Evolutionary conservation across 2,113 vertebrate genomes (phyloP), one percentile per base, ranked within the genome.

Genomic region (Accipiter virgatus): DNA sequence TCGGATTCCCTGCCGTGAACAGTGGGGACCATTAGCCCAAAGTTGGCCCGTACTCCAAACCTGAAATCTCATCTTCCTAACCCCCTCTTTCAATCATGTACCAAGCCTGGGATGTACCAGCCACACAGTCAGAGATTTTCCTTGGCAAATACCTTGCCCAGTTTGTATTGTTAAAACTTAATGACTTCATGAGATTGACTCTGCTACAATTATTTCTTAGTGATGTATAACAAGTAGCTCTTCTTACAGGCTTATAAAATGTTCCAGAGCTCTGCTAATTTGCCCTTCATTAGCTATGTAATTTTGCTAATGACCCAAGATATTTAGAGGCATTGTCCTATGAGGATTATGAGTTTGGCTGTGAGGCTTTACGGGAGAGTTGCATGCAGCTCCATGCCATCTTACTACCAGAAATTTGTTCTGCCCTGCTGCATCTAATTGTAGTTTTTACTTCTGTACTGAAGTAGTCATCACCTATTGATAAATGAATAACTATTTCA

Each of bases 281-380:
- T 97, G 89, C 74, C 90, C 97, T 97, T 97, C 95, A 97, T 97
- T 98, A 98, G 86, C 95, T 96, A 45, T 94, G 89, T 97, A 97
- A 98, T 97, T 98, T 97, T 98, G 82, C 97, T 97, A 98, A 98
- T 97, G 97, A 98, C 95, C 92, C 48, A 29, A 88, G 93, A 96
- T 97, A 92, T 95, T 97, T 86, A 88, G 93, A 95, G 88, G 85
- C 58, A 40, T 93, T 96, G 94, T 93, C 94, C 94, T 94, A 6
- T 38, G 93, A 97, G 95, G 97, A 95, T 95, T 81, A 92, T 43
- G 80, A 91, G 93, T 72, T 80, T 80, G 68, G 67, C 68, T 79
- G 86, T n/a, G 82, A 90, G 94, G 61, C 27, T 73, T 92, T 66
- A 45, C 4, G 3, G 73, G 83, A 81, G 36, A 8, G 2, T 61